Evolutionary conservation across 2,888 invertebrate genomes (phyloP).

Genomic region (Cyaniris semiargus): DNA sequence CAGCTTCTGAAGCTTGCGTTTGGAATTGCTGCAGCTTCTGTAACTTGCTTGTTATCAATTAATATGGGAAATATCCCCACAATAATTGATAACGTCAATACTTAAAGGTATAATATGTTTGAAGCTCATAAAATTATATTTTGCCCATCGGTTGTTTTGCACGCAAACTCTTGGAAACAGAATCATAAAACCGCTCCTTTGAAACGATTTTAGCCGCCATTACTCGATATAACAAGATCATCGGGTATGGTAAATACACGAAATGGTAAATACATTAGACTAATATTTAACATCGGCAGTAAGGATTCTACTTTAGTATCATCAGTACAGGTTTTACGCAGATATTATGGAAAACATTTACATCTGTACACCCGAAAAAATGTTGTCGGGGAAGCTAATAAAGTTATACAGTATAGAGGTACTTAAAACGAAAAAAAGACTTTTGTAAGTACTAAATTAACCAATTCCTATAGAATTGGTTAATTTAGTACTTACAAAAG

Average conservation of each 20-base stretch:
- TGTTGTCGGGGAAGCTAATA: neutral
- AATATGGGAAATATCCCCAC: no score
- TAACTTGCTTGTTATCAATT: no score
- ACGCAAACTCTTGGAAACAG: neutral
- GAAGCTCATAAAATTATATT: no score
- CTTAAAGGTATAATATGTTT: no score
- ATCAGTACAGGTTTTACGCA: neutral
- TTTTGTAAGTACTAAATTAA: no score
- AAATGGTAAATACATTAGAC: neutral
- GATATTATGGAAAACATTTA: constrained; percentile 7
- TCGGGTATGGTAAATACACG: constrained; percentile 14
- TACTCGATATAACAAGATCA: neutral
- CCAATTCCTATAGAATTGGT: no score
- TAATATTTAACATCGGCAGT: neutral
- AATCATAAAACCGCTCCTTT: neutral
- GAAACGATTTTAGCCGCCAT: neutral
- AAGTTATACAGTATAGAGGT: constrained; percentile 1
- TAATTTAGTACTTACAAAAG: no score
- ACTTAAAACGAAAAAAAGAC: no score
- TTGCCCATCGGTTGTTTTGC: no score
- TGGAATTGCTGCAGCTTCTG: no score
- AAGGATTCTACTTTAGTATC: constrained; percentile 6
- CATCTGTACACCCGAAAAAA: neutral
- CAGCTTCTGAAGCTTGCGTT: no score
- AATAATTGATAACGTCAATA: no score